Percentiles rank a stretch among this genome's conserved stretches.
Evolutionary conservation across 1,140 invertebrate species (phyloP).

Genomic region (Drosophila carrolli): DNA sequence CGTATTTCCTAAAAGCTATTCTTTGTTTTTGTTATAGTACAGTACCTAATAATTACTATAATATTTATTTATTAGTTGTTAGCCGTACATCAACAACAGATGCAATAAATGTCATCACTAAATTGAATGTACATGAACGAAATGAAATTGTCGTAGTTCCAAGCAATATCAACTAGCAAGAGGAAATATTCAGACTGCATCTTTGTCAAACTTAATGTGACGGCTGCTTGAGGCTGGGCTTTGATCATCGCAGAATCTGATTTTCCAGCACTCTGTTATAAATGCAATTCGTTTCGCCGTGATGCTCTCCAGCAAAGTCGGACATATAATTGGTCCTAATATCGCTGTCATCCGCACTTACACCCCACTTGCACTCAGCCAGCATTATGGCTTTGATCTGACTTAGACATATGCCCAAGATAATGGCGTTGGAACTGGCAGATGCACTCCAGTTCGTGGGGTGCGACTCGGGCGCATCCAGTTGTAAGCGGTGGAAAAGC

Average conservation of each 20-base stretch:
- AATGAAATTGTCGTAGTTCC: too few species aligned
- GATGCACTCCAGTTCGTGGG: conserved; percentile 21
- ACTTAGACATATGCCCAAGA: conserved; percentile 46
- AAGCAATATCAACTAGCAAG: neutral
- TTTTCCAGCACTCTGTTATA: conserved; percentile 9
- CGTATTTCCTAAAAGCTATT: too few species aligned
- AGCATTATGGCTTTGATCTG: conserved; percentile 62
- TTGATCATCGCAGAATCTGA: neutral
- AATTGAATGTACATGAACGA: neutral
- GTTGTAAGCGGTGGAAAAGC: conserved; percentile 37
- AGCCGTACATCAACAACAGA: too few species aligned
- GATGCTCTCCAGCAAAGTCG: conserved; percentile 1
- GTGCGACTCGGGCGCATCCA: conserved; percentile 32
- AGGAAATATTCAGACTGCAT: neutral
- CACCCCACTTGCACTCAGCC: conserved; percentile 14
- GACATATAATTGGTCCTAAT: conserved; percentile 52
- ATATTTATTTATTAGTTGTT: too few species aligned
- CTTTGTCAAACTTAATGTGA: neutral
- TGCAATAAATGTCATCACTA: neutral
- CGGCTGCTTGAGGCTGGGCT: neutral
- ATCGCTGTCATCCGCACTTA: conserved; percentile 32
- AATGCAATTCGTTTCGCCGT: conserved; percentile 14
- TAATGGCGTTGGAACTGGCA: conserved; percentile 37
- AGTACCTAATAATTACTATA: too few species aligned
- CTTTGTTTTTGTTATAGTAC: too few species aligned